Percentiles rank a stretch among this genome's conserved stretches.
phyloP scores from a whole-genome alignment of 2,797 vertebrate species.

The Acipenser oxyrinchus region DNA sequence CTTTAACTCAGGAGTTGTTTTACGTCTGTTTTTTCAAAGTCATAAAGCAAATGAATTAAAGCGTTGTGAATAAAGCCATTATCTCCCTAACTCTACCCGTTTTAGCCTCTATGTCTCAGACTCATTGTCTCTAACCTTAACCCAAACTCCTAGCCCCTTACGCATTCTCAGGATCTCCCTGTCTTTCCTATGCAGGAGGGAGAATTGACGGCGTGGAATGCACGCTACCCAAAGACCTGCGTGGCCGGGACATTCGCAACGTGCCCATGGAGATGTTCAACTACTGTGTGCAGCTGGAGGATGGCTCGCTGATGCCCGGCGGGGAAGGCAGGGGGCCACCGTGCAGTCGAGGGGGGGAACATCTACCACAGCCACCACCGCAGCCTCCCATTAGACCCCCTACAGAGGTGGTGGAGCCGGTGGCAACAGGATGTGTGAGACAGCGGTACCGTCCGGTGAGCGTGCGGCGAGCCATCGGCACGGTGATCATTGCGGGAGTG shows the following conservation, averaged over 20 bases:
- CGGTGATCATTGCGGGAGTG: slow-evolving; percentile 91
- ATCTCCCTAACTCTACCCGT: no score
- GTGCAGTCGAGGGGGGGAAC: slow-evolving; percentile 56
- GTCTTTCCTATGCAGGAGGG: slow-evolving; percentile 48
- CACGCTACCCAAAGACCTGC: slow-evolving; percentile 91
- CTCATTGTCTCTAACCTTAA: background rate
- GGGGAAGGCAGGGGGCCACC: slow-evolving; percentile 54
- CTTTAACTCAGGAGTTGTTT: no score
- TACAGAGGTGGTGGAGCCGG: no score
- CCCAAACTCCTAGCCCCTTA: background rate
- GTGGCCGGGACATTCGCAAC: slow-evolving; percentile 86
- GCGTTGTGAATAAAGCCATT: no score
- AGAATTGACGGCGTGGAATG: slow-evolving; percentile 84
- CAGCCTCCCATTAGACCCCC: no score
- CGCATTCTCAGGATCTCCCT: no score
- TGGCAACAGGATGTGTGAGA: slow-evolving; percentile 72
- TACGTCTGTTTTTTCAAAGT: no score
- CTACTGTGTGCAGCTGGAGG: slow-evolving; percentile 91
- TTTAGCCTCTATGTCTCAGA: slow-evolving; percentile 10
- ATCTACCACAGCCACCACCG: slow-evolving; percentile 10
- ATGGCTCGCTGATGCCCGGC: slow-evolving; percentile 54
- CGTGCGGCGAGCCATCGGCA: slow-evolving; percentile 90
- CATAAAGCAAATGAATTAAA: no score
- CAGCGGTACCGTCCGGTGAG: slow-evolving; percentile 83
- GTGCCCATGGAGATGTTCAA: slow-evolving; percentile 98